phyloP scores from a whole-genome alignment of 1,140 invertebrate species.

The Brachionus plicatilis region DNA sequence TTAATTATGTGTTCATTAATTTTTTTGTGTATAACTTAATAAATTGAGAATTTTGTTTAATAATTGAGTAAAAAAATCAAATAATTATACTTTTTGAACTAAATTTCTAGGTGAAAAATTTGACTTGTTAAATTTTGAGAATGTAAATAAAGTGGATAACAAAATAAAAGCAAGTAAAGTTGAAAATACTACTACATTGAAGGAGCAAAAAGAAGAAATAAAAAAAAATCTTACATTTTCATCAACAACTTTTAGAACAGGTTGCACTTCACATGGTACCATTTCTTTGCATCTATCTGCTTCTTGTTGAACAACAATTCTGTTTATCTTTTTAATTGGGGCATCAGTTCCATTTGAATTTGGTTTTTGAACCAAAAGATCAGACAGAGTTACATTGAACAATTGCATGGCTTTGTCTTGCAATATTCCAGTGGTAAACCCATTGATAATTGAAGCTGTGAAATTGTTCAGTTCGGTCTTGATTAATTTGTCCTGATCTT shows the following conservation, averaged over 20 bases:
- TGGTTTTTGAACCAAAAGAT: slow-evolving; percentile 1
- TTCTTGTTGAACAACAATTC: background rate
- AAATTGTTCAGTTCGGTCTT: background rate
- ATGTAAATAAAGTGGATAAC: no score
- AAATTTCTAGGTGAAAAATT: no score
- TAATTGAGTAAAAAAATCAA: no score
- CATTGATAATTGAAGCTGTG: background rate
- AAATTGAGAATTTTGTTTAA: no score
- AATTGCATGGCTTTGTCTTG: background rate
- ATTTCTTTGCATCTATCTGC: background rate
- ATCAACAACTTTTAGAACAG: slow-evolving; percentile 14
- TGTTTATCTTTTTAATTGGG: slow-evolving; percentile 8
- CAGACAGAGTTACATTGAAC: background rate
- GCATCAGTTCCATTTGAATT: slow-evolving; percentile 19
- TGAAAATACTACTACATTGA: no score
- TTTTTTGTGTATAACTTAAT: no score
- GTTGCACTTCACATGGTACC: slow-evolving; percentile 4
- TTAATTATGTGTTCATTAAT: no score
- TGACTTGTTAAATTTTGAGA: no score
- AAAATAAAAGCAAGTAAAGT: no score
- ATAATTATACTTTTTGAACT: no score
- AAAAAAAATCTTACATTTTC: background rate
- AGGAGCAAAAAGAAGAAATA: no score
- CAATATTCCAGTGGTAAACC: slow-evolving; percentile 2
- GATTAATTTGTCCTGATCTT: background rate